Evolutionary conservation across 2,113 vertebrate genomes (phyloP).

Genomic region (Phylloscopus trochilus): DNA sequence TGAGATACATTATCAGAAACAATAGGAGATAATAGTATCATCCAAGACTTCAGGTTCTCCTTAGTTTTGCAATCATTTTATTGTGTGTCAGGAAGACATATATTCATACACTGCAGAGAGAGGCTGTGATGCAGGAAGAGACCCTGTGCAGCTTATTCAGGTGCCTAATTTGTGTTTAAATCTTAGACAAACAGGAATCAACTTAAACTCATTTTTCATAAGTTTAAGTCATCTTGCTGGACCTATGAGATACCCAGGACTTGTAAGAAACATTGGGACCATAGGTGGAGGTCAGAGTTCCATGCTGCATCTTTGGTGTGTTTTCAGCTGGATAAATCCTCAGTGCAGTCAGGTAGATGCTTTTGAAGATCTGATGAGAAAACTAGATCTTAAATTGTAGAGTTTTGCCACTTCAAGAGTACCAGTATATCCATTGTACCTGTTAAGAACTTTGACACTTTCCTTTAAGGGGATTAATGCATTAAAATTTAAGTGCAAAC

Average conservation of each 20-base stretch:
- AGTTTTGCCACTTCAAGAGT: background rate
- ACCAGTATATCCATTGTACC: background rate
- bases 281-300: background rate
- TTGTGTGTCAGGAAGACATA: background rate
- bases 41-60: background rate
- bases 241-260: background rate
- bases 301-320: background rate
- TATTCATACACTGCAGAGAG: background rate
- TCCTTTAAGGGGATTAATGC: background rate
- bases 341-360: background rate
- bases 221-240: background rate
- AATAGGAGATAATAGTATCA: background rate
- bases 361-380: background rate
- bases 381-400: background rate
- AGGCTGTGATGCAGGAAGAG: background rate
- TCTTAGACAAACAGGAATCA: background rate
- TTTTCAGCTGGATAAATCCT: background rate
- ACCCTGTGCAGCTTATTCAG: background rate
- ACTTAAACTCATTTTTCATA: too few species aligned
- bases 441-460: background rate
- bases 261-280: background rate
- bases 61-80: background rate
- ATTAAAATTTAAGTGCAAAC: background rate
- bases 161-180: background rate
- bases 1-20: background rate